Conservation (phyloP, 1,140 invertebrate species). For the Drosophila sturtevanti region DNA sequence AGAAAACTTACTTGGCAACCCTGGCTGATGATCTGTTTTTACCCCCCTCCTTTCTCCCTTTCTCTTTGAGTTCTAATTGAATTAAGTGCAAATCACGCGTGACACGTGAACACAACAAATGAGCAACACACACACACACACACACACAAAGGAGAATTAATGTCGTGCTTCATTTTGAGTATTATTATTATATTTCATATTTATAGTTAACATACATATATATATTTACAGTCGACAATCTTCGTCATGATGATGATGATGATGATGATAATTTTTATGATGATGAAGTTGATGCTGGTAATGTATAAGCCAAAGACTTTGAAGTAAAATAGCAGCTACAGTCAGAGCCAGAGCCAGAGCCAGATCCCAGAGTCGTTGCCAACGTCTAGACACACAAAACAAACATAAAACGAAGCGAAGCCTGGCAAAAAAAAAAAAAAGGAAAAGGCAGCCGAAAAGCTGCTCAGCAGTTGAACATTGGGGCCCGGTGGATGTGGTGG, state of each 20-base stretch:
- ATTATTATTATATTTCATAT: conserved; percentile 58
- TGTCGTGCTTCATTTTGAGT: conserved; percentile 50
- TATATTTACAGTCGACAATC: conserved; percentile 46
- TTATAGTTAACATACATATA: conserved; percentile 63
- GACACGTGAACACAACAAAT: not conserved
- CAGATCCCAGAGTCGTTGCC: conserved; percentile 35
- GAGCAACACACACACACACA: conserved; percentile 6
- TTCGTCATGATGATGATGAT: conserved; percentile 31
- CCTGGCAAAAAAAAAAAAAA: conserved; percentile 13
- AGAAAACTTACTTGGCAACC: conserved; percentile 1
- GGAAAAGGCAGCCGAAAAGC: conserved; percentile 22
- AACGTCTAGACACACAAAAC: conserved; percentile 72
- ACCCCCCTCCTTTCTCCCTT: not conserved
- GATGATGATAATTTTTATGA: not conserved
- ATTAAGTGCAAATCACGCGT: conserved; percentile 9
- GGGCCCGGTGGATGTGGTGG: not conserved
- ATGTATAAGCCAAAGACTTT: conserved; percentile 69
- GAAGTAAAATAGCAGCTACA: not conserved
- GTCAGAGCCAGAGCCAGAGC: not conserved
- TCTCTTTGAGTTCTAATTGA: not conserved
- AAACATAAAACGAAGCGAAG: conserved; percentile 66
- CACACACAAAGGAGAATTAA: conserved; percentile 49
- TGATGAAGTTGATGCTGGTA: conserved; percentile 48
- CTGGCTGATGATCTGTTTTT: not conserved
- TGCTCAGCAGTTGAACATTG: not conserved